Evolutionary conservation across 2,888 invertebrate species (phyloP).

Genomic region (Calameuta idolon): DNA sequence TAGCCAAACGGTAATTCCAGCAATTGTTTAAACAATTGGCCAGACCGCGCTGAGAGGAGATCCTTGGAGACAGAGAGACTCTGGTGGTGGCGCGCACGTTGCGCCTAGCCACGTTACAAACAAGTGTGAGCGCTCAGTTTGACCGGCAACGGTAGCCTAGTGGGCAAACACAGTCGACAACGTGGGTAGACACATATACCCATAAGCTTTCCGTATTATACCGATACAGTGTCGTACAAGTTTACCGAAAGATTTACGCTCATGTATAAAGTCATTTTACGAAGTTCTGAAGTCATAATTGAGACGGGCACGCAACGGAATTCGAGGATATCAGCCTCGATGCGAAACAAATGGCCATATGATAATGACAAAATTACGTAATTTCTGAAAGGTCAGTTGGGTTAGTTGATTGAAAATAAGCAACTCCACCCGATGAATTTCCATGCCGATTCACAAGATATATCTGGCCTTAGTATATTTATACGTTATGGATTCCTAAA

Average conservation of each 20-base stretch:
- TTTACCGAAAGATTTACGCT: not conserved
- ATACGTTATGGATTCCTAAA: no score
- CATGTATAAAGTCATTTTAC: not conserved
- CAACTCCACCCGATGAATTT: no score
- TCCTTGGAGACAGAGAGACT: not conserved
- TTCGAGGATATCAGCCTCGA: not conserved
- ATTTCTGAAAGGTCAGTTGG: no score
- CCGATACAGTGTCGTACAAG: not conserved
- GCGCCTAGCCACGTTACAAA: not conserved
- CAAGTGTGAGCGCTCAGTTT: not conserved
- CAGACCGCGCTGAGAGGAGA: not conserved
- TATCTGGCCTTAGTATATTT: no score
- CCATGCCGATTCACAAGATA: no score
- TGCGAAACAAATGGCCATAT: no score
- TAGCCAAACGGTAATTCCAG: no score
- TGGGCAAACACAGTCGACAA: not conserved
- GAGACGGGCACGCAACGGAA: not conserved
- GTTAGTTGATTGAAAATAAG: no score
- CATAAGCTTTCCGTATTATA: not conserved
- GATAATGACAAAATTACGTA: no score
- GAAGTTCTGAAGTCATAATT: conserved; percentile 2
- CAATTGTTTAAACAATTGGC: no score
- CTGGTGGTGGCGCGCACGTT: no score
- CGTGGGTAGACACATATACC: not conserved
- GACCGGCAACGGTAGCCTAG: not conserved